These are phyloP conservation scores for Micromussa lordhowensis DNA, from an alignment of 92 coral and sea anemone genomes.

Conservation along the genomic window DNA sequence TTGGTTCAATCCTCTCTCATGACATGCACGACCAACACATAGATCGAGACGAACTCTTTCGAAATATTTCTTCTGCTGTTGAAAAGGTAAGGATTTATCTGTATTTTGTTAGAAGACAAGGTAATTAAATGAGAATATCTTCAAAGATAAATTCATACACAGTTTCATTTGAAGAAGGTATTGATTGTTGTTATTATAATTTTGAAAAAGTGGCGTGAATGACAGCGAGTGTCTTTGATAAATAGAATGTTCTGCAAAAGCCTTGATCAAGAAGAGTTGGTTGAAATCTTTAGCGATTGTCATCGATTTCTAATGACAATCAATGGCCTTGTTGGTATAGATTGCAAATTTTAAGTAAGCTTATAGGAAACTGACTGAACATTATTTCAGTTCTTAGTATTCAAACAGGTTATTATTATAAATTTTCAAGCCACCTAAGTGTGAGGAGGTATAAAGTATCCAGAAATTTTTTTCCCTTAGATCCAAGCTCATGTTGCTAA, in stretches of 20 bases:
- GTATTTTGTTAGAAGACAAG: not conserved
- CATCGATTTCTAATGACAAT: too few relatives aligned
- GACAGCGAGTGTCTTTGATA: not conserved
- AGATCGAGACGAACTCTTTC: conserved; percentile 62
- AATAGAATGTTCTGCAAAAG: not conserved
- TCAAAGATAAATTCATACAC: not conserved
- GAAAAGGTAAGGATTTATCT: conserved; percentile 67
- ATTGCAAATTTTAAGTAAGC: too few relatives aligned
- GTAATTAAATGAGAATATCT: not conserved
- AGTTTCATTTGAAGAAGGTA: not conserved
- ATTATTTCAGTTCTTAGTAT: too few relatives aligned
- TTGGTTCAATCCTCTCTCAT: not conserved
- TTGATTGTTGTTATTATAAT: not conserved
- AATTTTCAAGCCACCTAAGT: too few relatives aligned
- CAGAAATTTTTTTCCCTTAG: conserved; percentile 32
- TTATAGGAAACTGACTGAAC: too few relatives aligned
- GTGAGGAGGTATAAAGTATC: too few relatives aligned
- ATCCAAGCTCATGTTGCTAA: conserved; percentile 79
- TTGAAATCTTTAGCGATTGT: too few relatives aligned
- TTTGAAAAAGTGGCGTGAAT: not conserved
- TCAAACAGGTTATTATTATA: not conserved
- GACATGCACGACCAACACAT: conserved; percentile 64
- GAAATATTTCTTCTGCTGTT: conserved; percentile 81
- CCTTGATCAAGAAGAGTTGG: too few relatives aligned
- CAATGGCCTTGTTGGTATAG: too few relatives aligned